phyloP scores from a whole-genome alignment of 2,888 invertebrate genomes.

The Plebejus melissa region DNA sequence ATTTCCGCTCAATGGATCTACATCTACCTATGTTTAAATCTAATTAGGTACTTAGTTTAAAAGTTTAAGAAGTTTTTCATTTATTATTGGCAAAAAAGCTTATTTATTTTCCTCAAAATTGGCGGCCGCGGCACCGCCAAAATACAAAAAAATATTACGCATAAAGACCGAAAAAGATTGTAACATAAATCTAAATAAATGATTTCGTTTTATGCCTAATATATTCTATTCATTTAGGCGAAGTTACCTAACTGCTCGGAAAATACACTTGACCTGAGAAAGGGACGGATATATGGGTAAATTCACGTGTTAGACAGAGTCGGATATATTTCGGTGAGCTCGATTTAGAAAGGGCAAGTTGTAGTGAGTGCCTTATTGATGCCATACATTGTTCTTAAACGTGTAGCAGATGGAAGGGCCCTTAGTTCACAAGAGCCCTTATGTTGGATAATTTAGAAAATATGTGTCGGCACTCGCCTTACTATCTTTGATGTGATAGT shows the following conservation, averaged over 20 bases:
- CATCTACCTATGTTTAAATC: too few species aligned
- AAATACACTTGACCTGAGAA: constrained; percentile 47
- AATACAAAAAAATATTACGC: constrained; percentile 30
- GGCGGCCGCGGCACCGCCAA: background rate
- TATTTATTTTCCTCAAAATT: background rate
- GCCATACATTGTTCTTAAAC: constrained; percentile 56
- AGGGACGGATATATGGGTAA: constrained; percentile 36
- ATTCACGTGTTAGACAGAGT: constrained; percentile 38
- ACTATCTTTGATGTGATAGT: constrained; percentile 12
- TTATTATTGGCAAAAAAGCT: background rate
- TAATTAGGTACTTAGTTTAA: background rate
- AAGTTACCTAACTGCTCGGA: constrained; percentile 54
- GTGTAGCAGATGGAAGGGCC: constrained; percentile 50
- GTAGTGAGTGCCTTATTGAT: constrained; percentile 53
- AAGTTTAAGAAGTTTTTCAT: background rate
- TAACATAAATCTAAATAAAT: constrained; percentile 60
- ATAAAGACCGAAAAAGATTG: constrained; percentile 33
- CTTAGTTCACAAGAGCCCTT: constrained; percentile 40
- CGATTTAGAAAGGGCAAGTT: constrained; percentile 43
- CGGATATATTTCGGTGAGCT: constrained; percentile 36
- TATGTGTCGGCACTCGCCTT: constrained; percentile 31
- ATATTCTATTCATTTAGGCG: constrained; percentile 59
- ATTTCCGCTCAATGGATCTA: too few species aligned
- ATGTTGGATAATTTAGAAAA: constrained; percentile 40
- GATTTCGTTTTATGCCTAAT: constrained; percentile 65